phyloP scores from a whole-genome alignment of 2,113 vertebrate species.

The Plecotus auritus region DNA sequence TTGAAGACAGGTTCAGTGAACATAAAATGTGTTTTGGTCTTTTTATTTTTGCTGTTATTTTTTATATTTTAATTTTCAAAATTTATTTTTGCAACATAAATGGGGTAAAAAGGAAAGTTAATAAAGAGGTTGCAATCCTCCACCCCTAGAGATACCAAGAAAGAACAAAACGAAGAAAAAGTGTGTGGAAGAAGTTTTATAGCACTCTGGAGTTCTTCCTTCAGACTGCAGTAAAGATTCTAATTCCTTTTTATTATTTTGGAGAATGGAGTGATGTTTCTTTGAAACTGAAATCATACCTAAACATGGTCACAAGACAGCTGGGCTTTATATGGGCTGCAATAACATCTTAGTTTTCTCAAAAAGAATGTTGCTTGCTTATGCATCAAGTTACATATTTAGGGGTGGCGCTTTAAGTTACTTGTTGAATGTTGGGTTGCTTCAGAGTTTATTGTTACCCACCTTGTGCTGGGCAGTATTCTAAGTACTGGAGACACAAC shows the following conservation, averaged over 20 bases:
- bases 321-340: neutral
- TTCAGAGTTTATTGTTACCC: neutral
- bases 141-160: neutral
- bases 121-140: neutral
- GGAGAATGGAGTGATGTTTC: neutral
- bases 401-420: neutral
- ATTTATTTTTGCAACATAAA: neutral
- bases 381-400: neutral
- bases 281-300: neutral
- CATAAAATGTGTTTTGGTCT: neutral
- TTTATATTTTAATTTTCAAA: neutral
- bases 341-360: neutral
- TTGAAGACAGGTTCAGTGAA: constrained; percentile 28
- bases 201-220: neutral
- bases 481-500: neutral
- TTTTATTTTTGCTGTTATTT: neutral
- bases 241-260: neutral
- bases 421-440: neutral
- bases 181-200: neutral
- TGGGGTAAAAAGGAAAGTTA: neutral
- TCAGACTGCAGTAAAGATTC: neutral
- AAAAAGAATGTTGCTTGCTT: neutral
- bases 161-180: neutral
- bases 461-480: neutral
- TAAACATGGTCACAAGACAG: neutral